These are phyloP conservation scores for Rapana venosa DNA, from an alignment of 2,888 invertebrate species.

Conservation along the genomic window DNA sequence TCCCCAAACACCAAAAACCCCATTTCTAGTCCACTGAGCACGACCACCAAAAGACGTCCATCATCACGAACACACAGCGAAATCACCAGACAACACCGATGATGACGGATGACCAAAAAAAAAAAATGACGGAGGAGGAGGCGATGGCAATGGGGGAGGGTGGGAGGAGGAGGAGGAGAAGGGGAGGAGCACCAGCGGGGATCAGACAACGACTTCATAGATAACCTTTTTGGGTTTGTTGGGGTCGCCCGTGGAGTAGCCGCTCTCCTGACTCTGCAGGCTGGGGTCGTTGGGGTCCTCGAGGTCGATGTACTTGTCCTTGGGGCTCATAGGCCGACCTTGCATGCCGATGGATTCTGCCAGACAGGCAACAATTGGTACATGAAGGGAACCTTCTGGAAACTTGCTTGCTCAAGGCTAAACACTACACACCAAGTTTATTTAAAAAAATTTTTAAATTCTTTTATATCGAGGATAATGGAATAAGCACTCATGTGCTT, in stretches of 20 bases:
- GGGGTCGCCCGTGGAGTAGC: conserved; percentile 68
- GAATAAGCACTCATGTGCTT: no score
- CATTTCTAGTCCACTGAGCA: conserved; percentile 46
- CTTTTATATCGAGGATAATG: no score
- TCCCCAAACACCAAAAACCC: neutral
- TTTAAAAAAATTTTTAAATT: no score
- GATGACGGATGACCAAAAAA: neutral
- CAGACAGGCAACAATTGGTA: neutral
- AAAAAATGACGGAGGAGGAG: neutral
- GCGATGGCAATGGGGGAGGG: neutral
- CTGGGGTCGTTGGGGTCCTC: conserved; percentile 56
- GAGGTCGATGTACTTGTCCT: conserved; percentile 65
- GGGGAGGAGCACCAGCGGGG: conserved; percentile 16
- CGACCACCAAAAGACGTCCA: neutral
- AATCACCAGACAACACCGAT: conserved; percentile 33
- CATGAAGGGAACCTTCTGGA: neutral
- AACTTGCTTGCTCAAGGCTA: neutral
- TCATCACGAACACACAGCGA: conserved; percentile 2
- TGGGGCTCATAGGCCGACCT: conserved; percentile 62
- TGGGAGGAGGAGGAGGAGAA: neutral
- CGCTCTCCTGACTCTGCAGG: conserved; percentile 64
- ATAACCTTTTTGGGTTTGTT: conserved; percentile 76
- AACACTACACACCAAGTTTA: no score
- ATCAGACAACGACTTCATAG: conserved; percentile 76
- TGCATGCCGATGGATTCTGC: conserved; percentile 47